Conservation (phyloP, 1,140 invertebrate genomes). For the Laupala kohalensis region DNA sequence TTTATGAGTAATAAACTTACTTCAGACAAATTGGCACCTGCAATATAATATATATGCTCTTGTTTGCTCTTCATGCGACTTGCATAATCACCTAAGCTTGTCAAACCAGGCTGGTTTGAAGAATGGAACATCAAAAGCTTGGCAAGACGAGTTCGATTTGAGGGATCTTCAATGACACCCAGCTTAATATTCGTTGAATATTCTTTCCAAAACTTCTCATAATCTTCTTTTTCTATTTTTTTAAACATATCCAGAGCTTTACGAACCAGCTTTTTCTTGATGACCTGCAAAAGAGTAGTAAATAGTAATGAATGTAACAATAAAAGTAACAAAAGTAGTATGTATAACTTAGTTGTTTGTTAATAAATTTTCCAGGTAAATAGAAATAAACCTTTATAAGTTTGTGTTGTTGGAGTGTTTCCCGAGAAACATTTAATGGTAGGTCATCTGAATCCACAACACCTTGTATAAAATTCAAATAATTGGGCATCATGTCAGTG, state of each 20-base stretch:
- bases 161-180: slow-evolving; percentile 94
- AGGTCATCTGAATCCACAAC: slow-evolving; percentile 99
- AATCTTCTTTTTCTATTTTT: slow-evolving; percentile 85
- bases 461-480: slow-evolving; percentile 86
- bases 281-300: slow-evolving; percentile 35
- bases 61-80: slow-evolving; percentile 96
- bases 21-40: slow-evolving; percentile 76
- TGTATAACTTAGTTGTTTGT: not conserved
- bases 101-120: slow-evolving; percentile 51
- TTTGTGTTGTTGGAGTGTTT: slow-evolving; percentile 98
- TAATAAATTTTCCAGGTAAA: no score
- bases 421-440: slow-evolving; percentile 94
- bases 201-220: slow-evolving; percentile 96
- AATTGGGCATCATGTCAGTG: slow-evolving; percentile 98
- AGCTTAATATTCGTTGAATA: slow-evolving; percentile 97
- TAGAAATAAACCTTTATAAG: slow-evolving; percentile 78
- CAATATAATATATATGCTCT: slow-evolving; percentile 92
- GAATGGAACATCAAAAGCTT: slow-evolving; percentile 88
- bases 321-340: not conserved
- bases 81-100: slow-evolving; percentile 80
- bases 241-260: slow-evolving; percentile 98
- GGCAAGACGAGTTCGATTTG: slow-evolving; percentile 86
- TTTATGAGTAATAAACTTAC: slow-evolving; percentile 22
- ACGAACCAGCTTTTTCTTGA: slow-evolving; percentile 96
- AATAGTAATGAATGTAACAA: no score